A percentile compares a stretch with the other conserved stretches of the same genome.
These are phyloP conservation scores for Catocala fraxini DNA, from an alignment of 2,888 invertebrate genomes.

Conservation along the genomic window DNA sequence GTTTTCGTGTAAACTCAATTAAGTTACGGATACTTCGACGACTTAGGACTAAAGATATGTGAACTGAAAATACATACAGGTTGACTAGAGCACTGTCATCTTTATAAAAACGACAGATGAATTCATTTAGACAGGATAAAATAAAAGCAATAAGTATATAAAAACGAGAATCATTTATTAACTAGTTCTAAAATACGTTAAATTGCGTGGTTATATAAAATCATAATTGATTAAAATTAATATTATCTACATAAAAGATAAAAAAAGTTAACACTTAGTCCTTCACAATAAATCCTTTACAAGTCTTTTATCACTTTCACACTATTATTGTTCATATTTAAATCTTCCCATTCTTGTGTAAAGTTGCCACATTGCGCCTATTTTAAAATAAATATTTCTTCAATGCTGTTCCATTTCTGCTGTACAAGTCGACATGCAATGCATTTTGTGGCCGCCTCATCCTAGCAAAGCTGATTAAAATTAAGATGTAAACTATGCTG, in stretches of 20 bases:
- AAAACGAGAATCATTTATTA: conserved; percentile 54
- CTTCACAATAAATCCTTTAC: conserved; percentile 36
- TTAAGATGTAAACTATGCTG: conserved; percentile 68
- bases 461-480: conserved; percentile 79
- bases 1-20: too few species aligned
- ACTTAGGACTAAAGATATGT: too few species aligned
- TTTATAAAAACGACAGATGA: too few species aligned
- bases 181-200: conserved; percentile 44
- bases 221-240: conserved; percentile 48
- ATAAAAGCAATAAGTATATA: conserved; percentile 19
- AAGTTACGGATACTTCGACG: too few species aligned
- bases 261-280: conserved; percentile 52
- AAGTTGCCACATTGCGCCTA: conserved; percentile 11
- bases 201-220: conserved; percentile 49
- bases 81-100: too few species aligned
- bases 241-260: conserved; percentile 53
- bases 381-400: conserved; percentile 33
- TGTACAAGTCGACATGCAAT: conserved; percentile 62
- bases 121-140: background rate
- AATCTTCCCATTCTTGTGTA: conserved; percentile 29
- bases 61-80: too few species aligned
- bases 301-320: conserved; percentile 54
- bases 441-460: conserved; percentile 66
- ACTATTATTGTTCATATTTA: conserved; percentile 41
- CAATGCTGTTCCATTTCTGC: conserved; percentile 52